Conservation (phyloP, 2,113 vertebrate species). For the Pipra filicauda region DNA sequence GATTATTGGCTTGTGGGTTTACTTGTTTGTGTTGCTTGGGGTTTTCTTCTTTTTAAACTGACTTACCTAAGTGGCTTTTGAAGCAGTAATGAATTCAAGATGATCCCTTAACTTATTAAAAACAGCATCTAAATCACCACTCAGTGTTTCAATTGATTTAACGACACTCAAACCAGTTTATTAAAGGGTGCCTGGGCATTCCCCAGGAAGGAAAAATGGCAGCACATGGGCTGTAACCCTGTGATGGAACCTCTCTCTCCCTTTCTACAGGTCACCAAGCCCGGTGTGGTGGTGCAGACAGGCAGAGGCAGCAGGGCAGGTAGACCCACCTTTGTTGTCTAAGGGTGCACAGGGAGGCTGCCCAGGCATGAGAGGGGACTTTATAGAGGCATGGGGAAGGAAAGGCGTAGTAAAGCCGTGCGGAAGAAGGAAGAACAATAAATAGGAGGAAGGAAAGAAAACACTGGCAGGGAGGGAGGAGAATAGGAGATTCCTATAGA, state of each 20-base stretch:
- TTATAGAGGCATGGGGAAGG: not conserved
- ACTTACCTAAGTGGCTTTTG: constrained; percentile 50
- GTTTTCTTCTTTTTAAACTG: not conserved
- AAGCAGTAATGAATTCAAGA: constrained; percentile 55
- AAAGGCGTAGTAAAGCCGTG: not conserved
- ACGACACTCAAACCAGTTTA: not conserved
- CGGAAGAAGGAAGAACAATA: not conserved
- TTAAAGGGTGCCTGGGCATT: not conserved
- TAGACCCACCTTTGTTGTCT: not conserved
- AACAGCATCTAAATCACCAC: constrained; percentile 29
- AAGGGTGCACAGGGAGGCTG: not conserved
- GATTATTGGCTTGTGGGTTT: constrained; percentile 19
- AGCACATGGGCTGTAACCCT: not conserved
- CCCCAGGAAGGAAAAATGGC: not conserved
- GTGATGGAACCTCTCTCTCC: not conserved
- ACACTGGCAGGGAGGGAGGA: accelerated
- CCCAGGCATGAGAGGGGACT: not conserved
- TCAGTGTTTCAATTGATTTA: not conserved
- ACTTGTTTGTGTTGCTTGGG: not conserved
- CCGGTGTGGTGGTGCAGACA: not conserved
- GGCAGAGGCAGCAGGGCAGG: not conserved
- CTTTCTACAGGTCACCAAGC: not conserved
- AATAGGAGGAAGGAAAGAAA: constrained; percentile 26
- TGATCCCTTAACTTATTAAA: constrained; percentile 45
- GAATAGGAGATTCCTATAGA: not conserved